Percentiles rank a stretch among this genome's conserved stretches.
Evolutionary conservation across 2,113 vertebrate genomes (phyloP).

Genomic region (Smithornis capensis): DNA sequence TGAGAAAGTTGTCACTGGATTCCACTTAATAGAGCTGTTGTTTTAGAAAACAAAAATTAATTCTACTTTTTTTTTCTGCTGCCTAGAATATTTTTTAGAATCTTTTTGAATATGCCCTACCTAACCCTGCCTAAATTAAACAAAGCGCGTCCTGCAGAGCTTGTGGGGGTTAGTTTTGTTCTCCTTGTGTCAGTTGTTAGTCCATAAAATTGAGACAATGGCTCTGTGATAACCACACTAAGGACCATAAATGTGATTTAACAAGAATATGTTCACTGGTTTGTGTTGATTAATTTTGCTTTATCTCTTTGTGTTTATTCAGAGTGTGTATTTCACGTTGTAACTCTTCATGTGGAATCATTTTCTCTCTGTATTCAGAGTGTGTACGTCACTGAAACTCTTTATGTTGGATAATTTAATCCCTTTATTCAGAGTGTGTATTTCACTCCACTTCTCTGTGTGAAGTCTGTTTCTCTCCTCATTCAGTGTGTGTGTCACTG

Average conservation of each 20-base stretch:
- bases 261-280: neutral
- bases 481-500: too few relatives aligned
- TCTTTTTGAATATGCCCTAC: neutral
- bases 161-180: neutral
- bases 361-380: too few relatives aligned
- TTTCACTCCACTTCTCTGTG: too few relatives aligned
- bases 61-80: neutral
- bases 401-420: too few relatives aligned
- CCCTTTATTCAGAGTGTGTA: too few relatives aligned
- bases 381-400: too few relatives aligned
- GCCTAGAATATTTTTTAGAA: neutral
- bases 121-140: neutral
- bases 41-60: neutral
- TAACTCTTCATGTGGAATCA: too few relatives aligned
- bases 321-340: neutral
- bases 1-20: neutral
- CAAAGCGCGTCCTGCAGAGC: neutral
- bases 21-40: neutral
- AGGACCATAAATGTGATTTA: neutral
- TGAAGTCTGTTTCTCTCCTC: too few relatives aligned
- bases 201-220: rapidly evolving
- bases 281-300: neutral
- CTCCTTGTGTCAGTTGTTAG: neutral
- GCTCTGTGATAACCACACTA: neutral
- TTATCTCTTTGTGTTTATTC: neutral